Percentiles rank a stretch among this genome's conserved stretches.
These are phyloP conservation scores for Rallus crepitans DNA, from an alignment of 2,797 vertebrate species.

Conservation along the genomic window DNA sequence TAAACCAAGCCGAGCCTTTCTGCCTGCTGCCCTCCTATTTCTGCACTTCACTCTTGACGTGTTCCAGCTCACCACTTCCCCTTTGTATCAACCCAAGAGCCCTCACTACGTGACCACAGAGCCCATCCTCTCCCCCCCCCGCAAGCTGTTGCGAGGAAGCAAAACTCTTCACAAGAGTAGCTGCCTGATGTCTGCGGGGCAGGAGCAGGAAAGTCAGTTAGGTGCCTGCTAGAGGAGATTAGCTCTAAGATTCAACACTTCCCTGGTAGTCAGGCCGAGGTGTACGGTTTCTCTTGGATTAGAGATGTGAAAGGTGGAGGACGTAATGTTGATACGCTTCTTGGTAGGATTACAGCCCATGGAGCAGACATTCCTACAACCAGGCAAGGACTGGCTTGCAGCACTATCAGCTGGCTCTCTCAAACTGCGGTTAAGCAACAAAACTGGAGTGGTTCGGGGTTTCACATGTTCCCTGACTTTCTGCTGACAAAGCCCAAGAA, in stretches of 20 bases:
- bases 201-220: background rate
- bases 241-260: background rate
- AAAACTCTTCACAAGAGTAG: rapidly evolving
- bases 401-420: background rate
- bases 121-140: background rate
- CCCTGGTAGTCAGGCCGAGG: background rate
- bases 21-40: background rate
- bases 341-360: background rate
- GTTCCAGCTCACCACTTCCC: background rate
- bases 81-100: background rate
- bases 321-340: background rate
- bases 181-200: background rate
- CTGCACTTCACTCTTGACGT: background rate
- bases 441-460: rapidly evolving
- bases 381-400: background rate
- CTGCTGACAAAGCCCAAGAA: background rate
- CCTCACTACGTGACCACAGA: background rate
- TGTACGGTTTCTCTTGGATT: background rate
- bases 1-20: background rate
- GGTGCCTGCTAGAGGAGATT: background rate
- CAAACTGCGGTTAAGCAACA: background rate
- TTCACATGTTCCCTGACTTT: background rate
- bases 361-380: background rate
- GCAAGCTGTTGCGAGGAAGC: rapidly evolving
- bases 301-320: background rate